A percentile compares a stretch with the other conserved stretches of the same genome.
Evolutionary conservation across 1,140 invertebrate species (phyloP).

Genomic region (Orchesella cincta): DNA sequence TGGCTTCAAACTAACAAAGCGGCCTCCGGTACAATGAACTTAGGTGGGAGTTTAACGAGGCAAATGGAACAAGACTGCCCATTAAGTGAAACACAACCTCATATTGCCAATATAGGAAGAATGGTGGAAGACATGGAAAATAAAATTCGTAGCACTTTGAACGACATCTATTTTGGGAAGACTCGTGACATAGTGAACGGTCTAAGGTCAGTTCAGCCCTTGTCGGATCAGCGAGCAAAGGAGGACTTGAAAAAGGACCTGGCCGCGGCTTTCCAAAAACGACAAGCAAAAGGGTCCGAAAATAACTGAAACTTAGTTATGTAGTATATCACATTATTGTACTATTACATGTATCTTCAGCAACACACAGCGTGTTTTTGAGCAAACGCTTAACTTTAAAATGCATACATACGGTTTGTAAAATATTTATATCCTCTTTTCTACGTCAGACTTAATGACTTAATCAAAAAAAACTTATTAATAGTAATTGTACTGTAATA

Average conservation of each 20-base stretch:
- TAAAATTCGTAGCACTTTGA: conserved; percentile 96
- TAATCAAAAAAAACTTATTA: too few relatives aligned
- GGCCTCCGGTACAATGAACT: conserved; percentile 96
- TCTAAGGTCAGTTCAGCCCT: conserved; percentile 81
- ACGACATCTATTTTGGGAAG: conserved; percentile 99
- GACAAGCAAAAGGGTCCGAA: conserved; percentile 64
- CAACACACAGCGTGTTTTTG: conserved; percentile 21
- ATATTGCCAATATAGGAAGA: conserved; percentile 97
- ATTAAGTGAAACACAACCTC: conserved; percentile 88
- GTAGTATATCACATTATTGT: neutral
- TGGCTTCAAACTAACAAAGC: conserved; percentile 98
- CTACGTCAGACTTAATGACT: neutral
- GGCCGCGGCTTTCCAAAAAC: conserved; percentile 74
- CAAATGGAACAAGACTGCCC: conserved; percentile 89
- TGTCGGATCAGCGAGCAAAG: conserved; percentile 80
- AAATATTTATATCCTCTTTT: conserved; percentile 27
- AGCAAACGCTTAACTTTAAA: conserved; percentile 9
- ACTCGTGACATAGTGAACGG: conserved; percentile 98
- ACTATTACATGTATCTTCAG: neutral
- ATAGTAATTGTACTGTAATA: too few relatives aligned
- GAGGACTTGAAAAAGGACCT: conserved; percentile 83
- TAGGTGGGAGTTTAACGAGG: conserved; percentile 95
- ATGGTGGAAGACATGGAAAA: conserved; percentile 99
- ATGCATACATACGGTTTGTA: conserved; percentile 21
- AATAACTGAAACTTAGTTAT: neutral